Conservation (phyloP, 2,888 invertebrate genomes). For the Phalangium opilio region DNA sequence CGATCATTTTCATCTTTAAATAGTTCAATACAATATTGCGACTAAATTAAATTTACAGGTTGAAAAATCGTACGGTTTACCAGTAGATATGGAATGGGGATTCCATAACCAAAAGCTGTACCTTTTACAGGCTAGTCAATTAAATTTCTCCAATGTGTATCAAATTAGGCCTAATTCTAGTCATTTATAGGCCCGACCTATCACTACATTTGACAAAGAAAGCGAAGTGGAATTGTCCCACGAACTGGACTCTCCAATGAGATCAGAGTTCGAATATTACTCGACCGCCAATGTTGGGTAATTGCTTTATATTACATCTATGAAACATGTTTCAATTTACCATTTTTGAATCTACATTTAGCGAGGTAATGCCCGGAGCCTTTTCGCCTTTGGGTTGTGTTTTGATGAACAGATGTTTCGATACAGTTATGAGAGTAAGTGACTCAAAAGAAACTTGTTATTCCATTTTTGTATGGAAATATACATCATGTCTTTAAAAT, state of each 20-base stretch:
- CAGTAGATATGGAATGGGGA: background rate
- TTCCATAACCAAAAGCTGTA: background rate
- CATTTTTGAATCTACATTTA: no score
- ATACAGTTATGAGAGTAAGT: no score
- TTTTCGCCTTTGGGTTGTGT: background rate
- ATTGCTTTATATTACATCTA: constrained; percentile 3
- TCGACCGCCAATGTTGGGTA: constrained; percentile 18
- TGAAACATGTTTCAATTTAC: no score
- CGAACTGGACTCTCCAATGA: constrained; percentile 45
- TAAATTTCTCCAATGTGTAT: no score
- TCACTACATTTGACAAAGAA: constrained; percentile 49
- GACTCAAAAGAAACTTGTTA: no score
- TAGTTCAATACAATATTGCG: no score
- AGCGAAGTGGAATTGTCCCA: constrained; percentile 60
- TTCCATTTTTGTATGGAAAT: no score
- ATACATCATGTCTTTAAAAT: no score
- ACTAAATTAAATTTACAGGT: no score
- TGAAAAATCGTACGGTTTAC: background rate
- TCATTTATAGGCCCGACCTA: constrained; percentile 61
- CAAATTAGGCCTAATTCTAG: constrained; percentile 25
- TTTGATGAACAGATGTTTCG: no score
- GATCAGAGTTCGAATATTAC: constrained; percentile 10
- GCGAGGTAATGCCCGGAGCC: background rate
- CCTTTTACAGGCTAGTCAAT: background rate
- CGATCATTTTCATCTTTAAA: no score